Evolutionary conservation across 64 coral and sea anemone species (phyloP), one percentile per base, ranked within the genome.

Genomic region (Catalaphyllia jardinei): DNA sequence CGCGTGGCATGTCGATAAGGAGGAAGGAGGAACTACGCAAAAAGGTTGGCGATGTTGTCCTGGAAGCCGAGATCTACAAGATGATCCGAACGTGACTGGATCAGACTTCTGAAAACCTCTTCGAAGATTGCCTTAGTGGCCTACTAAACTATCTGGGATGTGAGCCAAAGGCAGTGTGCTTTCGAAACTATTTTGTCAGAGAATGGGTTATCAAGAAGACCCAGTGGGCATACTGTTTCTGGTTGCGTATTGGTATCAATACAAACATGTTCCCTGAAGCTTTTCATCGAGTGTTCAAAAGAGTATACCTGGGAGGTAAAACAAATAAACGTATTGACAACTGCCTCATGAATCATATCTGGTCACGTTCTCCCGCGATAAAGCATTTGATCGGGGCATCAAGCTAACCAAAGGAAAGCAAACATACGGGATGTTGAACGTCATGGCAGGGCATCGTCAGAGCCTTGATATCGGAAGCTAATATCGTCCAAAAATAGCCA

Each of bases 241-340:
- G n/a, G n/a, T n/a, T n/a, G n/a, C n/a, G n/a, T n/a, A n/a, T 52
- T 92, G 73, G 29, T 72, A 89, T 33, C 42, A 95, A 95, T 31
- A 92, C 94, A 20, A 95, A 95, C 55, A 95, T 92, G 89, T 14
- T 76, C 42, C 83, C 88, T 2, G 93, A 91, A 77, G 93, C 79
- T 16, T 91, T 95, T 33, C 89, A 95, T 73, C 75, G 78, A 27
- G 75, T 72, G 2, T 87, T 95, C 27, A 95, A 95, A 77, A 77
- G 83, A 17, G 52, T 33, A 67, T 91, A 91, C 30, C 72, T 94
- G 3, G 87, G 90, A 80, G 88, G 74, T 60, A 90, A 94, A 25
- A 16, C 52, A 11, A 94, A 94, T 57, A 94, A 90, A 29, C 78
- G 83, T 61, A 61, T 90, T 10, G 83, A 87, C 18, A 80, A 80